Conservation (phyloP, 2,113 vertebrate genomes). For the Dicentrarchus labrax region DNA sequence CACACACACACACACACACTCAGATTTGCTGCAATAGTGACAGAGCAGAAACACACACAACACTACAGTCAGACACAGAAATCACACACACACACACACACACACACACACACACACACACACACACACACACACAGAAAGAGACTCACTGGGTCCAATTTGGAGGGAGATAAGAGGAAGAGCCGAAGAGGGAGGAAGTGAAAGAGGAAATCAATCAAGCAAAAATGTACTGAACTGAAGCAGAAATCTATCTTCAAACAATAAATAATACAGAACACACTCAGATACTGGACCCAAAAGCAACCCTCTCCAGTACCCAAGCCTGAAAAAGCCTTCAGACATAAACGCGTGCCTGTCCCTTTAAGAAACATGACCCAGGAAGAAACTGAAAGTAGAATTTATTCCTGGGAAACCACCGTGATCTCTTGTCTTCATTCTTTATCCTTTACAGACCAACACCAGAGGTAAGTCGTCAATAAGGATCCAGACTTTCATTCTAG, state of each 20-base stretch:
- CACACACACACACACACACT: conserved; percentile 18
- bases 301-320: neutral
- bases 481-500: neutral
- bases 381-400: conserved; percentile 47
- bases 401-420: neutral
- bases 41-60: neutral
- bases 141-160: conserved; percentile 17
- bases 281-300: neutral
- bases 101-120: conserved; percentile 16
- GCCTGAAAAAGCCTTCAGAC: neutral
- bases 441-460: neutral
- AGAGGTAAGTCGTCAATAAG: conserved; percentile 15
- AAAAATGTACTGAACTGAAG: conserved; percentile 27
- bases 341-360: conserved; percentile 30
- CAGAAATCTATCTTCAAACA: conserved; percentile 29
- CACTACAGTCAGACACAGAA: neutral
- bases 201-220: conserved; percentile 30
- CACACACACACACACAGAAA: conserved; percentile 7
- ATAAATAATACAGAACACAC: conserved; percentile 36
- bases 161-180: conserved; percentile 41
- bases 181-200: neutral
- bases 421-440: fast-evolving
- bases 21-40: conserved; percentile 29
- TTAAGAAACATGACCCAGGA: conserved; percentile 46
- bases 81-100: too few species aligned